Percentiles rank a stretch among this genome's conserved stretches.
Evolutionary conservation across 2,797 vertebrate species (phyloP).

Genomic region (Heteromormyrus szaboi): DNA sequence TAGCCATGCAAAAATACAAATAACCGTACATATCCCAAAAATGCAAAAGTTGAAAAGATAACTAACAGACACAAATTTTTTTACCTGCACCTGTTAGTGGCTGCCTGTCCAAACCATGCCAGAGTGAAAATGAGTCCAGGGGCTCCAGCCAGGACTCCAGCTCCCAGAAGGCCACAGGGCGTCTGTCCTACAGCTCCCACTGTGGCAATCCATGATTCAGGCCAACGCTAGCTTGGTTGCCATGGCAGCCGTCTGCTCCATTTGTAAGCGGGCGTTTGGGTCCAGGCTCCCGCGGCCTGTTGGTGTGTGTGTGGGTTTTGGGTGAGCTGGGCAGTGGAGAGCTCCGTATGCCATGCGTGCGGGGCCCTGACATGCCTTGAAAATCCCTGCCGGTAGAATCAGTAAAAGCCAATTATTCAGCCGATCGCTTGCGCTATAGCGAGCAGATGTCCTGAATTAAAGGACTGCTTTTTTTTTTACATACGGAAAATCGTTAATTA

Average conservation of each 20-base stretch:
- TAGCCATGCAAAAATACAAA: neutral
- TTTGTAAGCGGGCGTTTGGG: neutral
- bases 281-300: neutral
- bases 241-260: neutral
- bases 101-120: neutral
- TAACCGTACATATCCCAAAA: neutral
- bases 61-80: neutral
- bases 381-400: neutral
- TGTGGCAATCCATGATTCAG: slow-evolving; percentile 4
- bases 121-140: neutral
- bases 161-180: slow-evolving; percentile 23
- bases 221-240: neutral
- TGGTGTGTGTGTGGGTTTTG: neutral
- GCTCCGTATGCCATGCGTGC: neutral
- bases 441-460: slow-evolving; percentile 7
- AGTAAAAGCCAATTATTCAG: slow-evolving; percentile 6
- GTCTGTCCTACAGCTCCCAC: slow-evolving; percentile 19
- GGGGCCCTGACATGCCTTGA: neutral
- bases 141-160: neutral
- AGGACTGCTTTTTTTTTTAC: neutral
- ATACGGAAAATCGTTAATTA: neutral
- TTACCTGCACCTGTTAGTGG: neutral
- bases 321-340: neutral
- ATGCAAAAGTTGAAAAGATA: neutral
- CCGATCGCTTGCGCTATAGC: neutral